phyloP scores from a whole-genome alignment of 2,113 vertebrate species.

The Mus pahari region DNA sequence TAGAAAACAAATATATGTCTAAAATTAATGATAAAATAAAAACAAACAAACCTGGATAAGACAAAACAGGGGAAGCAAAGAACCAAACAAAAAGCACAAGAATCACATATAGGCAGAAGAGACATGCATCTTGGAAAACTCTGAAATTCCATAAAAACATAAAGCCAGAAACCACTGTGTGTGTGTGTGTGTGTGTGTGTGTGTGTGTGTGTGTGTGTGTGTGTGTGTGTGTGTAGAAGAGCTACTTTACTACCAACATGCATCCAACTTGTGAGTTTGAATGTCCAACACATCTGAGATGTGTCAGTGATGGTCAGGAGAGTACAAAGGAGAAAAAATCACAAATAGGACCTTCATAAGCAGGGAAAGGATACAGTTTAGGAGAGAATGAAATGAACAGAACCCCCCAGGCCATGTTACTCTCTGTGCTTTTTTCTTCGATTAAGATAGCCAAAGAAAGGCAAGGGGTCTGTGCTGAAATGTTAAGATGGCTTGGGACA shows the following conservation, averaged over 20 bases:
- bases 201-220: too few relatives aligned
- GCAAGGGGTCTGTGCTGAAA: background rate
- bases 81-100: background rate
- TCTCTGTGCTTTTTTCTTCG: background rate
- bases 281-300: background rate
- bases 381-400: background rate
- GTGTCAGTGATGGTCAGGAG: background rate
- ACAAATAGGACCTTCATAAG: background rate
- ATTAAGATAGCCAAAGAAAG: background rate
- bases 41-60: background rate
- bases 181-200: too few relatives aligned
- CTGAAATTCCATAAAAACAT: background rate
- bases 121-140: background rate
- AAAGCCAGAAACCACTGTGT: background rate
- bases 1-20: background rate
- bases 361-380: background rate
- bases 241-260: background rate
- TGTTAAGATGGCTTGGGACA: background rate
- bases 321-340: background rate
- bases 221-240: background rate
- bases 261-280: background rate
- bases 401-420: background rate
- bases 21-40: background rate
- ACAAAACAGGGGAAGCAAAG: background rate
- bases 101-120: background rate